A percentile compares a stretch with the other conserved stretches of the same genome.
phyloP scores from a whole-genome alignment of 2,113 vertebrate species.

The Stictonetta naevosa region DNA sequence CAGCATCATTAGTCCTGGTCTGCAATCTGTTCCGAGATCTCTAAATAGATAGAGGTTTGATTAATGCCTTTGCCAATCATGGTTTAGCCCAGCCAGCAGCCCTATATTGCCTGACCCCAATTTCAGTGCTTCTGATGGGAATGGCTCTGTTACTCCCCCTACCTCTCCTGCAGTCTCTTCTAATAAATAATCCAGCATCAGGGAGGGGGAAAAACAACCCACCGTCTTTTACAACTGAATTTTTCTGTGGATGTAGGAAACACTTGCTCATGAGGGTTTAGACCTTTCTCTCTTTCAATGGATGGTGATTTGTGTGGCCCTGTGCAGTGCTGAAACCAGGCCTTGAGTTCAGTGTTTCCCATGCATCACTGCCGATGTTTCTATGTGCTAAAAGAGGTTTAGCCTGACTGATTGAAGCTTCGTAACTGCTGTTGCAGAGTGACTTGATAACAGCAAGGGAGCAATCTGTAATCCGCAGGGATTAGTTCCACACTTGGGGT shows the following conservation, averaged over 20 bases:
- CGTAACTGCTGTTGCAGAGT: not conserved
- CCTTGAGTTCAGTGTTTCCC: not conserved
- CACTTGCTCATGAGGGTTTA: not conserved
- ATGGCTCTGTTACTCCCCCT: not conserved
- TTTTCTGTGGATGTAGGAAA: not conserved
- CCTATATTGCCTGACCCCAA: not conserved
- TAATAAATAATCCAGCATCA: not conserved
- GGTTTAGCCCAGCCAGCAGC: not conserved
- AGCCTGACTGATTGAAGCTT: not conserved
- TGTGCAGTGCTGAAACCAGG: not conserved
- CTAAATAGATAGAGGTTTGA: not conserved
- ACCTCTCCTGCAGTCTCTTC: not conserved
- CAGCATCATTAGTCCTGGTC: not conserved
- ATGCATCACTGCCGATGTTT: not conserved
- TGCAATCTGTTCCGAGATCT: not conserved
- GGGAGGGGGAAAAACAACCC: too few species aligned
- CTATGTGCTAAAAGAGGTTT: not conserved
- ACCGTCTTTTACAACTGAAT: not conserved
- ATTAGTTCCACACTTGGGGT: not conserved
- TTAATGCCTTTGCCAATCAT: not conserved
- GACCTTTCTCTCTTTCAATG: not conserved
- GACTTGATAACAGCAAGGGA: not conserved
- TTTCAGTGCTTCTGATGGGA: not conserved
- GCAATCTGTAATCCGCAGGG: not conserved
- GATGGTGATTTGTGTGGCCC: not conserved